These are phyloP conservation scores for Haliclona indistincta DNA, from an alignment of 37 sponge, comb jelly and placozoan species.

Conservation along the genomic window DNA sequence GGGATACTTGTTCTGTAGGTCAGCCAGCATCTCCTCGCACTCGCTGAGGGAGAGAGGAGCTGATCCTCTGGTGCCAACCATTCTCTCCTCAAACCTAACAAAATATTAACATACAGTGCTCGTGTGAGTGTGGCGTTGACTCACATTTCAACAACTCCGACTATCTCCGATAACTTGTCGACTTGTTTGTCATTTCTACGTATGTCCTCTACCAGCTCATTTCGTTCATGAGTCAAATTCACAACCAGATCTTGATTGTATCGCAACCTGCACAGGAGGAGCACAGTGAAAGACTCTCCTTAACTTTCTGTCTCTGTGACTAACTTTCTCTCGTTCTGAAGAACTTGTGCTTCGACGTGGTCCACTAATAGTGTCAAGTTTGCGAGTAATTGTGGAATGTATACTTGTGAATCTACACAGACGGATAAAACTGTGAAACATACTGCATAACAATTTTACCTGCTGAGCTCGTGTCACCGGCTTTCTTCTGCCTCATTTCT, in stretches of 20 bases:
- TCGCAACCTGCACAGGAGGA: conserved; percentile 29
- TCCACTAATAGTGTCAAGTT: conserved; percentile 88
- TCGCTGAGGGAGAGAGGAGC: conserved; percentile 64
- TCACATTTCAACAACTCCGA: conserved; percentile 63
- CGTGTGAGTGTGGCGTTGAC: background rate
- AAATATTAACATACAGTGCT: background rate
- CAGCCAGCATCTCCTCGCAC: conserved; percentile 71
- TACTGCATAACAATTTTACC: background rate
- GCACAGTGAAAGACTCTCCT: background rate
- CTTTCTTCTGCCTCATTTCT: conserved; percentile 20
- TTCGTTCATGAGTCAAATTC: conserved; percentile 77
- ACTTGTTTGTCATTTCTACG: conserved; percentile 57
- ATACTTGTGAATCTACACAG: conserved; percentile 19
- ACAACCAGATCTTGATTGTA: conserved; percentile 83
- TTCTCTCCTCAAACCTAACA: conserved; percentile 25
- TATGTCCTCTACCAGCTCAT: conserved; percentile 34
- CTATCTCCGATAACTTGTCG: conserved; percentile 62
- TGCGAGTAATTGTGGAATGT: conserved; percentile 84
- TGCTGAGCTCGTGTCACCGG: background rate
- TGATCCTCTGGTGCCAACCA: background rate
- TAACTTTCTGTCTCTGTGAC: conserved; percentile 7
- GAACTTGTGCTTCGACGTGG: conserved; percentile 77
- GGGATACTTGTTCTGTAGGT: conserved; percentile 71
- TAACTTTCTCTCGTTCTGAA: conserved; percentile 62
- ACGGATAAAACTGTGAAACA: too few relatives aligned